Base-by-base conservation (phyloP, 2,113 vertebrate species). In the Pseudopodoces humilis region DNA sequence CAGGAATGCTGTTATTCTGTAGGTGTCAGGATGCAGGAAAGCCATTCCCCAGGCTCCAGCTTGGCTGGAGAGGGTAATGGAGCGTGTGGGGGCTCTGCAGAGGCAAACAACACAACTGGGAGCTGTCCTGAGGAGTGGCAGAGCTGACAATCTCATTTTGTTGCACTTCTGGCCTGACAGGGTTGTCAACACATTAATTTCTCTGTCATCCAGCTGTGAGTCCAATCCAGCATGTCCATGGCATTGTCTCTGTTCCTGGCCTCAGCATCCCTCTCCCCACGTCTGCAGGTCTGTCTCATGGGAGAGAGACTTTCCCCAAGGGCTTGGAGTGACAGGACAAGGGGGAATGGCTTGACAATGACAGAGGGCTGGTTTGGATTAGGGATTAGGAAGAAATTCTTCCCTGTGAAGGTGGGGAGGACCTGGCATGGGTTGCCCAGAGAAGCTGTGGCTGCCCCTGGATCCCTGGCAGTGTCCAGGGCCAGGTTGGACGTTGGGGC, bases 401-500 rank as follows among this genome's bases (percentile, higher is more conserved):
- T 35, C n/a, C 11, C 31, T 55, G 11, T 15, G 55, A 55, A 25
- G 47, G 23, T 62, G 47, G 6, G 0, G 2, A 49, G 41, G 25
- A 1, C n/a, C 14, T 55, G 70, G 35, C 55, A 53, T 23, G 39
- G 60, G 37, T 0, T 60, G 23, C 9, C 28, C 60, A 75, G 69
- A 35, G 63, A 0, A 47, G 47, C 41, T 83, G 47, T 16, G 55
- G 11, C n/a, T 76, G 41, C 21, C 8, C 47, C 62, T n/a, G n/a
- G n/a, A 47, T 19, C 24, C 14, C 3, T 76, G 70, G 39, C 1
- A 89, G 17, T 55, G 55, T 4, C 5, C 70, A 14, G 53, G 46
- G 33, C 19, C 33, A 39, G 68, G 52, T 0, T 59, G 52, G 52
- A 35, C 39, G 12, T 4, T 0, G 0, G 37, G 22, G 6, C 37